Evolutionary conservation across 2,113 vertebrate species (phyloP), one percentile per base, ranked within the genome.

Genomic region (Caloenas nicobarica): DNA sequence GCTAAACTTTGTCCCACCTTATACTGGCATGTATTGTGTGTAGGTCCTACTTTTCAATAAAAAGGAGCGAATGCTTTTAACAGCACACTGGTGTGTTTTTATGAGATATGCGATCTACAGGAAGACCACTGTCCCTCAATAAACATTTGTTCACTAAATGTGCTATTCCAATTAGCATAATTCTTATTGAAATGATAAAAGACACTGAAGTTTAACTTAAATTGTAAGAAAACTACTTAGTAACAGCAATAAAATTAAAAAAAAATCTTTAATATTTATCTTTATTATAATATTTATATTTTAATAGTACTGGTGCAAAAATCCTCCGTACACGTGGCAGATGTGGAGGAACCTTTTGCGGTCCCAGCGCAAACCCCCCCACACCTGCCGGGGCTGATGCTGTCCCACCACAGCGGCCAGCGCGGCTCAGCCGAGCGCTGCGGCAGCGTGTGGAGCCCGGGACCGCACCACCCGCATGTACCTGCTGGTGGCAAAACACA

Each of bases 371-470:
- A 82, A 86, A 86, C 16, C 40, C 46, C 76, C 5, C 2, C 5
- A 4, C 23, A 76, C 33, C 33, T 76, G 24, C 36, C 16, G 15
- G 33, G 46, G 42, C 46, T 61, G 86, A 40, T 5, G 4, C 25
- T 62, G 16, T 82, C 42, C 15, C 13, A 33, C 12, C 3, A 69
- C 2, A 86, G 38, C 64, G 33, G 57, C 33, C 44, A 7, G 42
- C 9, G 1, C 1, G 16, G 50, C 64, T 71, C 56, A 34, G 51
- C 36, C 2, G 1, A 50, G 77, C 2, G 1, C 38, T 14, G 14
- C 4, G 5, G 54, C 26, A 81, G 44, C 2, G 3, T 12, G 46
- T 1, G 1, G 18, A 58, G 23, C 11, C 17, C 10, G 0, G 1
- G 3, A 25, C 44, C 40, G 23, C 36, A 57, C 51, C 80, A 58